Conservation (phyloP, 2,797 vertebrate species). For the Coregonus sp. region DNA sequence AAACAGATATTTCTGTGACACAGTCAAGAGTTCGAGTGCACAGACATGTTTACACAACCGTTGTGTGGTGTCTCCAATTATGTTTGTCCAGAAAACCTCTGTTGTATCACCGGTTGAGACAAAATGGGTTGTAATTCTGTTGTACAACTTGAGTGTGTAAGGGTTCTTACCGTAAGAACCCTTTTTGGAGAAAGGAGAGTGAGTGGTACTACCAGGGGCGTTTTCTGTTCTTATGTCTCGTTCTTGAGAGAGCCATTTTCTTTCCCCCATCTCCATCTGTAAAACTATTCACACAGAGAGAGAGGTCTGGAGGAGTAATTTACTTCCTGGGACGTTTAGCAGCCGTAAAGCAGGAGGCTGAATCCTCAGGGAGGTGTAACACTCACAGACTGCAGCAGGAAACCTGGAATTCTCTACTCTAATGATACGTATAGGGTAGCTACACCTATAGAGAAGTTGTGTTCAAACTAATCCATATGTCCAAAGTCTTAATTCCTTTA, state of each 20-base stretch:
- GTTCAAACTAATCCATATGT: background rate
- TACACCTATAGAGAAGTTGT: background rate
- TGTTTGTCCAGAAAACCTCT: too few relatives aligned
- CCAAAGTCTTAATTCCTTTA: background rate
- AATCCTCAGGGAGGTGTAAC: conserved; percentile 11
- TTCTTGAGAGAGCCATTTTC: conserved; percentile 26
- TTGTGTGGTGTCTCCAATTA: too few relatives aligned
- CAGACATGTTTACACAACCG: too few relatives aligned
- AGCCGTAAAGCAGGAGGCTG: conserved; percentile 32
- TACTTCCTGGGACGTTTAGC: conserved; percentile 54
- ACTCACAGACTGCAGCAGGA: conserved; percentile 19
- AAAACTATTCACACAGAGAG: conserved; percentile 50
- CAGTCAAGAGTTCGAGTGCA: too few relatives aligned
- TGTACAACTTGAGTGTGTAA: too few relatives aligned
- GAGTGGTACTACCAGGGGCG: background rate
- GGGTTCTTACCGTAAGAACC: too few relatives aligned
- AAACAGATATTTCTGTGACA: too few relatives aligned
- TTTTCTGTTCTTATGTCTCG: too few relatives aligned
- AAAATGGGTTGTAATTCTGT: too few relatives aligned
- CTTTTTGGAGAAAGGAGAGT: too few relatives aligned
- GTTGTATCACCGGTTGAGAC: too few relatives aligned
- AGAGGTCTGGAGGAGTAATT: conserved; percentile 62
- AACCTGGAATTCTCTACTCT: background rate
- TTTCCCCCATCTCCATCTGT: conserved; percentile 51
- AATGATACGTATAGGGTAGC: background rate